Evolutionary conservation across 2,113 vertebrate species (phyloP).

Genomic region (Bujurquina vittata): DNA sequence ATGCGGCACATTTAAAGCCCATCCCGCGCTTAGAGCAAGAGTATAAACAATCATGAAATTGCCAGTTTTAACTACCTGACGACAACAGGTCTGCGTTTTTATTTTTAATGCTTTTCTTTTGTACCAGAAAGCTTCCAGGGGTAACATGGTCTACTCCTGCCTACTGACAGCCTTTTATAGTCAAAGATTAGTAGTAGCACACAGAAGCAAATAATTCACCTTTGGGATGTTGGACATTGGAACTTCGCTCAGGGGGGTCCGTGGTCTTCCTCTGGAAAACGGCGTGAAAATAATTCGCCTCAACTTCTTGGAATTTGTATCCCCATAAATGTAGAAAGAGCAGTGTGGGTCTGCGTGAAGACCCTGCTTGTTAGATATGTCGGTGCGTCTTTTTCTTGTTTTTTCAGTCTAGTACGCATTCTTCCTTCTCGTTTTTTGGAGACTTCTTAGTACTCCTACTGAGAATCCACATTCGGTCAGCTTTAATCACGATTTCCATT

Average conservation of each 20-base stretch:
- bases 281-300: neutral
- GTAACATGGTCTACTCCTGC: neutral
- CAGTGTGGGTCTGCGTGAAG: conserved; percentile 22
- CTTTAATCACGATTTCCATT: conserved; percentile 55
- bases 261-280: conserved; percentile 27
- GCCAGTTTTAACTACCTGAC: conserved; percentile 6
- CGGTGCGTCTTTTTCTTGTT: conserved; percentile 21
- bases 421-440: conserved; percentile 14
- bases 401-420: conserved; percentile 36
- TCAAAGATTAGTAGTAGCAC: neutral
- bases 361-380: conserved; percentile 1
- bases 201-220: conserved; percentile 48
- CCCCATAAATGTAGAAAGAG: conserved; percentile 17
- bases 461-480: conserved; percentile 42
- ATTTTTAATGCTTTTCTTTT: conserved; percentile 7
- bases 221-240: conserved; percentile 46
- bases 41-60: conserved; percentile 7
- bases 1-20: neutral
- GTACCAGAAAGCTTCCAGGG: neutral
- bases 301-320: conserved; percentile 42
- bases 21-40: neutral
- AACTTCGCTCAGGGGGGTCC: conserved; percentile 38
- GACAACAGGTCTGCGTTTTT: conserved; percentile 25
- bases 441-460: conserved; percentile 18
- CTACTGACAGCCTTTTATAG: neutral